A percentile compares a stretch with the other conserved stretches of the same genome.
phyloP scores from a whole-genome alignment of 2,797 vertebrate species.

The Benthosema pterotum region DNA sequence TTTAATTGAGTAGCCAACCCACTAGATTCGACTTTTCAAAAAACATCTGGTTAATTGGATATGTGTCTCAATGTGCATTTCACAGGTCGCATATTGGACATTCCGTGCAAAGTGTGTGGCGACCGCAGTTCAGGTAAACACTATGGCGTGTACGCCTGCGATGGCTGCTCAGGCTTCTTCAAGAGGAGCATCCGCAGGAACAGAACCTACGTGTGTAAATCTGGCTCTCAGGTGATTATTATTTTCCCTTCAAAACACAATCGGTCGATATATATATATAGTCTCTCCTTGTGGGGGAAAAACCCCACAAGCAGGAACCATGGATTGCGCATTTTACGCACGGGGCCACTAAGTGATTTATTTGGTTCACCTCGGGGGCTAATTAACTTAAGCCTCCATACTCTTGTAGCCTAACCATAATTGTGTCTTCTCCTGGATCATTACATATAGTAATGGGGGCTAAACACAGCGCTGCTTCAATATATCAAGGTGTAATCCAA shows the following conservation, averaged over 20 bases:
- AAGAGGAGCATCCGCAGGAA: constrained; percentile 98
- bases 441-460: constrained; percentile 57
- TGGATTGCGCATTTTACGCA: constrained; percentile 46
- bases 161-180: constrained; percentile 98
- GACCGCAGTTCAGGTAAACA: constrained; percentile 98
- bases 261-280: background rate
- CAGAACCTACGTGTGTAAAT: constrained; percentile 98
- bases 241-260: background rate
- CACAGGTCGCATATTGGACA: constrained; percentile 96
- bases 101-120: constrained; percentile 98
- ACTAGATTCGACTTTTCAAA: too few species aligned
- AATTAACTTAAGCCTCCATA: too few species aligned
- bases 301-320: constrained; percentile 14
- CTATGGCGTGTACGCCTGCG: constrained; percentile 97
- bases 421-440: constrained; percentile 63
- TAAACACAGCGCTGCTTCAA: constrained; percentile 67
- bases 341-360: constrained; percentile 2
- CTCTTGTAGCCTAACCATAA: constrained; percentile 48
- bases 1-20: too few species aligned
- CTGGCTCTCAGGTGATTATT: constrained; percentile 93
- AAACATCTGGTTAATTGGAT: too few species aligned
- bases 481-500: constrained; percentile 84
- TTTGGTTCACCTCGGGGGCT: constrained; percentile 12
- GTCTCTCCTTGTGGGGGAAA: constrained; percentile 1
- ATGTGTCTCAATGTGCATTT: too few species aligned